Percentiles rank a stretch among this genome's conserved stretches.
These are phyloP conservation scores for Pogonocherus hispidulus DNA, from an alignment of 2,888 invertebrate genomes.

Conservation along the genomic window DNA sequence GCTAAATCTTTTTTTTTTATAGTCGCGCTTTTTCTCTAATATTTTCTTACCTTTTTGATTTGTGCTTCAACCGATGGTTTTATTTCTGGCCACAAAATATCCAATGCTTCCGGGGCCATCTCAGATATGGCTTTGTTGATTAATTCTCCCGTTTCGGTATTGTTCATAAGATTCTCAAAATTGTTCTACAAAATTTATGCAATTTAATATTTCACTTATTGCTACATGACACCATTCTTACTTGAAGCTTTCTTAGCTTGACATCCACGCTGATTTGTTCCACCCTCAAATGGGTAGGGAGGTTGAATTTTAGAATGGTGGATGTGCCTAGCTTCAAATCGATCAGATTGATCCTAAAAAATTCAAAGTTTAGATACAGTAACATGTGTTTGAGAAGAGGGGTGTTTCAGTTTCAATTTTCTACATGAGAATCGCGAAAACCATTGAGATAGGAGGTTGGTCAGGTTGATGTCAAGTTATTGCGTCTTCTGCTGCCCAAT, in stretches of 20 bases:
- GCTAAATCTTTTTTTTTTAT: too few species aligned
- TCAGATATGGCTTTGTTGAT: constrained; percentile 66
- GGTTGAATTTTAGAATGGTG: constrained; percentile 57
- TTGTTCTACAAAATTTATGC: constrained; percentile 60
- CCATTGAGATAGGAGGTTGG: too few species aligned
- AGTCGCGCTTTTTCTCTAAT: neutral
- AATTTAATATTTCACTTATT: neutral
- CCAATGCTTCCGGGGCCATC: constrained; percentile 65
- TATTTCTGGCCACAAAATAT: constrained; percentile 67
- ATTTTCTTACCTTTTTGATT: constrained; percentile 61
- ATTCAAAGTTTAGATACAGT: neutral
- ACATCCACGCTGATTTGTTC: constrained; percentile 60
- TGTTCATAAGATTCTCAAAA: constrained; percentile 66
- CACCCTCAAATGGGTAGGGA: constrained; percentile 55
- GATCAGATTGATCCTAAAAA: constrained; percentile 62
- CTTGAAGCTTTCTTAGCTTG: constrained; percentile 62
- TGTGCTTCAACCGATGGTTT: constrained; percentile 63
- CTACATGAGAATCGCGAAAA: too few species aligned
- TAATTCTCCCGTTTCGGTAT: constrained; percentile 62
- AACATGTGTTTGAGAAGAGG: too few species aligned
- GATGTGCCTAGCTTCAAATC: constrained; percentile 63
- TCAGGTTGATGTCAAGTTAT: too few species aligned
- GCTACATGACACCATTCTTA: constrained; percentile 40
- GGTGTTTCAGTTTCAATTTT: too few species aligned
- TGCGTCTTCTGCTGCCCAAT: too few species aligned